Conservation (phyloP, 2,797 vertebrate genomes). For the Melanotaenia parkinsoni region DNA sequence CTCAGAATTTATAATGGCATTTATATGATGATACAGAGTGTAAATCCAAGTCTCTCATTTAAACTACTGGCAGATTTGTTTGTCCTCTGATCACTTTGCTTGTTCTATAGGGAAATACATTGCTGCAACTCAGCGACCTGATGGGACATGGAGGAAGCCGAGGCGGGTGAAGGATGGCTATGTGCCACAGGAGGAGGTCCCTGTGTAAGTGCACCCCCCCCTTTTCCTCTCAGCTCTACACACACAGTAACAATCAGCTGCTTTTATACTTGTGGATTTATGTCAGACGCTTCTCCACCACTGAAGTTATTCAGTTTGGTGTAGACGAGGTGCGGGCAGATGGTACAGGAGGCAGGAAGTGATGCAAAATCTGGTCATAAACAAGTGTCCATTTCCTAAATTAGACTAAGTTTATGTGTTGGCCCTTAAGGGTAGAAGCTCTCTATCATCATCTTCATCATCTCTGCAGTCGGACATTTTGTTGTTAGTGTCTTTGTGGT, state of each 20-base stretch:
- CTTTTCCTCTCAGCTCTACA: background rate
- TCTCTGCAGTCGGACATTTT: background rate
- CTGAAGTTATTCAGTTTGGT: background rate
- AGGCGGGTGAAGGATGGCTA: constrained; percentile 94
- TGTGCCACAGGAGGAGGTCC: constrained; percentile 95
- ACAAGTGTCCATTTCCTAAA: background rate
- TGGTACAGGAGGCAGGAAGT: background rate
- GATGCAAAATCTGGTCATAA: background rate
- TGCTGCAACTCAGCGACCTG: constrained; percentile 92
- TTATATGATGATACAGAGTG: background rate
- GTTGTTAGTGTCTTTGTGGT: background rate
- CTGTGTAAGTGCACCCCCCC: constrained; percentile 86
- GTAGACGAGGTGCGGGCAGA: background rate
- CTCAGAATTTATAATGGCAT: background rate
- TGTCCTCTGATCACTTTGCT: constrained; percentile 15
- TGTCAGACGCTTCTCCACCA: background rate
- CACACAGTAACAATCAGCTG: background rate
- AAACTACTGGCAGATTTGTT: background rate
- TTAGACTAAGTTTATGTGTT: background rate
- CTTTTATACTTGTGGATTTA: background rate
- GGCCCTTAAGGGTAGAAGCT: background rate
- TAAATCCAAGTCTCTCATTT: background rate
- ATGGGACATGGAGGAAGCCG: constrained; percentile 96
- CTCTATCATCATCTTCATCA: background rate
- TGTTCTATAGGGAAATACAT: constrained; percentile 91